Evolutionary conservation across 2,888 invertebrate species (phyloP).

Genomic region (Phortica okadai): DNA sequence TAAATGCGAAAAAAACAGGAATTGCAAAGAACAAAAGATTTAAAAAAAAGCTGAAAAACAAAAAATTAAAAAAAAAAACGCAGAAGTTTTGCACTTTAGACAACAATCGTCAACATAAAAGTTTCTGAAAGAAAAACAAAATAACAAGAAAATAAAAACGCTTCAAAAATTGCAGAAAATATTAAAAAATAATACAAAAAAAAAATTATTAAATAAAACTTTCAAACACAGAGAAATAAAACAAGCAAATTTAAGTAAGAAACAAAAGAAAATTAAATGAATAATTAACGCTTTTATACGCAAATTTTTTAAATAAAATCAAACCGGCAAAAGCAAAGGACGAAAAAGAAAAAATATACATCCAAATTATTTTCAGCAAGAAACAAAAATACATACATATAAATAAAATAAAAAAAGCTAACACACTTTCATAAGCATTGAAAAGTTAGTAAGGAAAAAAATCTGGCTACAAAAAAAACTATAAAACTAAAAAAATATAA

Average conservation of each 20-base stretch:
- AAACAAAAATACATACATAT: constrained; percentile 45
- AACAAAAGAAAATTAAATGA: constrained; percentile 19
- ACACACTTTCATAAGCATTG: neutral
- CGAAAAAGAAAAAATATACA: constrained; percentile 35
- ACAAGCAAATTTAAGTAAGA: neutral
- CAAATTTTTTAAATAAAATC: too few relatives aligned
- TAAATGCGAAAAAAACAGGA: constrained; percentile 44
- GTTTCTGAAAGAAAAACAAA: constrained; percentile 54
- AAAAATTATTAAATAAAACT: neutral
- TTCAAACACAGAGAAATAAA: too few relatives aligned
- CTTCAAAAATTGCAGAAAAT: constrained; percentile 21
- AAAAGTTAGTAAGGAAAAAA: neutral
- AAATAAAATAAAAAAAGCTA: neutral
- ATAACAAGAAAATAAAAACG: constrained; percentile 65
- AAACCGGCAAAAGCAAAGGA: too few relatives aligned
- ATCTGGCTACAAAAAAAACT: constrained; percentile 2
- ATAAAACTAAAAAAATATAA: too few relatives aligned
- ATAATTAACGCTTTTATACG: constrained; percentile 24
- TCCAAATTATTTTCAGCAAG: constrained; percentile 61
- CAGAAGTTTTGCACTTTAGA: constrained; percentile 15
- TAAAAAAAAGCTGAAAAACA: constrained; percentile 33
- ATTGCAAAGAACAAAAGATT: constrained; percentile 25
- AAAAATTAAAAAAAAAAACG: constrained; percentile 31
- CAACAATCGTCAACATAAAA: constrained; percentile 47
- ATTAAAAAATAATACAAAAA: constrained; percentile 21